phyloP scores from a whole-genome alignment of 2,797 vertebrate species.

The Triplophysa yarkandensis region DNA sequence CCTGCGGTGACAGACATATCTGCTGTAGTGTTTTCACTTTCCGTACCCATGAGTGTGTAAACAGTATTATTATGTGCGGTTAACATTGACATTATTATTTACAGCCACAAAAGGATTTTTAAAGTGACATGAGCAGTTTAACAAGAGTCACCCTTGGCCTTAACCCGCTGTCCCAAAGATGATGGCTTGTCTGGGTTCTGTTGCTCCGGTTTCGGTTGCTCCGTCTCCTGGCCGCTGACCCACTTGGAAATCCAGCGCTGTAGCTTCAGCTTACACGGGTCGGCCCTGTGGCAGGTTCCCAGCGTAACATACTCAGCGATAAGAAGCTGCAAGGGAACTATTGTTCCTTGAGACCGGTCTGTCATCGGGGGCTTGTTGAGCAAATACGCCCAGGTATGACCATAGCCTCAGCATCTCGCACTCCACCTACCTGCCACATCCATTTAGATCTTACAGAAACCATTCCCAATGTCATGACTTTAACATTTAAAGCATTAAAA shows the following conservation, averaged over 20 bases:
- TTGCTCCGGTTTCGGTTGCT: conserved; percentile 32
- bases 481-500: background rate
- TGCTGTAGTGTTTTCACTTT: conserved; percentile 33
- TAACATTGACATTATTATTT: background rate
- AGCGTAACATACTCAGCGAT: conserved; percentile 52
- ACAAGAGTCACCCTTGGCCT: conserved; percentile 33
- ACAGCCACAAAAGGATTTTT: conserved; percentile 27
- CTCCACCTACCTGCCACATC: conserved; percentile 37
- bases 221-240: conserved; percentile 48
- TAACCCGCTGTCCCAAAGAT: conserved; percentile 33
- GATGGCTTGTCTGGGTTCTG: too few species aligned
- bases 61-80: background rate
- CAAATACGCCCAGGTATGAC: conserved; percentile 62
- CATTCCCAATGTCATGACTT: background rate
- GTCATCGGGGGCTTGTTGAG: conserved; percentile 64
- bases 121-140: conserved; percentile 24
- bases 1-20: conserved; percentile 59
- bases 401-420: conserved; percentile 41
- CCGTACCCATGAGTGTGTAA: conserved; percentile 34
- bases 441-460: background rate
- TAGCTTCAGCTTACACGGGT: conserved; percentile 57
- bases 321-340: conserved; percentile 59
- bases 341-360: conserved; percentile 63
- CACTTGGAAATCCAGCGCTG: conserved; percentile 50
- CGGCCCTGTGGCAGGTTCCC: conserved; percentile 48